Evolutionary conservation across 1,140 invertebrate species (phyloP), one percentile per base, ranked within the genome.

Genomic region (Calephelis nemesis): DNA sequence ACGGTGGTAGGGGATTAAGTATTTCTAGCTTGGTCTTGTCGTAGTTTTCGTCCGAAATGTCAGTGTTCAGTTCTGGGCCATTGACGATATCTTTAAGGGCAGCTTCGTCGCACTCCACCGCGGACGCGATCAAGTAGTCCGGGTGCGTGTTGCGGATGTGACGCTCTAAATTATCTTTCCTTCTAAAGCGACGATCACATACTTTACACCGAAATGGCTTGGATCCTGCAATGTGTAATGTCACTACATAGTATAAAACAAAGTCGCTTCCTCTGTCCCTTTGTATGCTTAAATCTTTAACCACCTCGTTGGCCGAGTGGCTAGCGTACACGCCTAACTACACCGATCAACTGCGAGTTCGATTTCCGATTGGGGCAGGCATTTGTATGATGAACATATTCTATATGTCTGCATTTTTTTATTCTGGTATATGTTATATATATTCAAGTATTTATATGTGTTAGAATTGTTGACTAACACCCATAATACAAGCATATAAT

Each of bases 131-230:
- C 0, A 73, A 77, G 65, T 73, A 76, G 5, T 92, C 92, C 4
- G 93, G 93, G 79, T 95, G 95, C 45, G 94, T 93, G 72, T 94
- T 94, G 50, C 93, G 93, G 39, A 95, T 89, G 82, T 95, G 95
- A 0, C 95, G 85, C 39, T 93, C 90, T 65, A 95, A 85, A 71
- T 95, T 95, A 74, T 95, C 94, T 74, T 94, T 95, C 10, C 94
- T 87, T 58, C 93, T 82, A 70, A 95, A 95, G 1, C 84, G 90
- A 0, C 92, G 92, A 5, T 92, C 88, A 77, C 95, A 95, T 8
- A 94, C 84, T 54, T 88, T 92, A 81, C 95, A 95, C 10, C 92
- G 92, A 74, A 92, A 95, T 0, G 92, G 92, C 66, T 93, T 92
- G 9, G 85, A 91, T 70, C 93, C 92, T 92, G 78, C n/a, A 88